phyloP scores from a whole-genome alignment of 2,888 invertebrate species.

The Ichneumoninae sp. region DNA sequence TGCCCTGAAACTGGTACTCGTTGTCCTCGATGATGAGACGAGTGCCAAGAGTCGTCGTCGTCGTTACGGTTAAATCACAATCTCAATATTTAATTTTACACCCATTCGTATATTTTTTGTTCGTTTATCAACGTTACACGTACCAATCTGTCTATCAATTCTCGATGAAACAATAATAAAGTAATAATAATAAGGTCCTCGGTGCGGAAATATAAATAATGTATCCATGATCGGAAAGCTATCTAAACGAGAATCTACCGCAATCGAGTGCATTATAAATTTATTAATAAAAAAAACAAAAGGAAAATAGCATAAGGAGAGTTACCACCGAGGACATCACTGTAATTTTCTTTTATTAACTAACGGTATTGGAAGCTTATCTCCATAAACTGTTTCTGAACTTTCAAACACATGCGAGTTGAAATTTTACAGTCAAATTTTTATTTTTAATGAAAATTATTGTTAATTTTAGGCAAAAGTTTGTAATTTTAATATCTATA shows the following conservation, averaged over 20 bases:
- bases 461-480: too few relatives aligned
- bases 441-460: too few relatives aligned
- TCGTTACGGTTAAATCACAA: not conserved
- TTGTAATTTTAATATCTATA: too few relatives aligned
- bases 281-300: not conserved
- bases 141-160: not conserved
- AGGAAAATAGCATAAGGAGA: not conserved
- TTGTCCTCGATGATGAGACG: conserved; percentile 78
- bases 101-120: not conserved
- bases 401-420: too few relatives aligned
- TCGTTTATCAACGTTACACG: not conserved
- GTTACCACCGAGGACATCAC: not conserved
- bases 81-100: conserved; percentile 15
- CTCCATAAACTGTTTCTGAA: too few relatives aligned
- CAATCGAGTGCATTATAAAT: not conserved
- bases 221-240: not conserved
- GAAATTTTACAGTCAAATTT: too few relatives aligned
- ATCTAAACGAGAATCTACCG: conserved; percentile 24
- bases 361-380: too few relatives aligned
- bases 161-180: not conserved
- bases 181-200: not conserved
- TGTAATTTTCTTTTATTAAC: too few relatives aligned
- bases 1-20: conserved; percentile 77
- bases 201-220: conserved; percentile 25
- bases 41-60: not conserved